Percentiles rank a stretch among this genome's conserved stretches.
These are phyloP conservation scores for Rhynchotus rufescens DNA, from an alignment of 2,797 vertebrate genomes.

Conservation along the genomic window DNA sequence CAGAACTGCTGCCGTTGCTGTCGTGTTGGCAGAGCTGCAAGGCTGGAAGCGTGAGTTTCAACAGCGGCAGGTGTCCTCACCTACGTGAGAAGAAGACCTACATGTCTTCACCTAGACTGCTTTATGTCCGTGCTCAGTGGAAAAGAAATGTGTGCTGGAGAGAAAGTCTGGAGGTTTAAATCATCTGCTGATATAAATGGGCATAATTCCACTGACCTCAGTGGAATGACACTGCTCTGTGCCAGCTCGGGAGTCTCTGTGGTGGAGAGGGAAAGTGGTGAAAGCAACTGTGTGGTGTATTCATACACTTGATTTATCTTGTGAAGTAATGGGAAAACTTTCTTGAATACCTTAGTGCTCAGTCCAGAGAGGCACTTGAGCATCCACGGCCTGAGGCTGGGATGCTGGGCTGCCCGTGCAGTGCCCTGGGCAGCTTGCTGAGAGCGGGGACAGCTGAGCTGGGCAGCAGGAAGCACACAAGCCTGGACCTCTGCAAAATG, in stretches of 20 bases:
- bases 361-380: not conserved
- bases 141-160: not conserved
- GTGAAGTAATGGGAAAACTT: not conserved
- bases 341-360: not conserved
- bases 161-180: not conserved
- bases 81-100: not conserved
- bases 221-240: not conserved
- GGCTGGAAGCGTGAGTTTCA: not conserved
- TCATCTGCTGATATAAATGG: not conserved
- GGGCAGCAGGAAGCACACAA: not conserved
- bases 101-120: not conserved
- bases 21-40: not conserved
- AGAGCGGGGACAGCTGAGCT: not conserved
- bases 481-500: not conserved
- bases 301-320: not conserved
- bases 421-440: not conserved
- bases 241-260: not conserved
- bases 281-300: not conserved
- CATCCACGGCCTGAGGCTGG: rapidly evolving
- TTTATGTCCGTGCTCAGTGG: not conserved
- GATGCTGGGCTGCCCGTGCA: rapidly evolving
- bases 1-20: not conserved
- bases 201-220: not conserved
- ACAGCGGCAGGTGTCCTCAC: not conserved
- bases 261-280: not conserved